Evolutionary conservation across 2,113 vertebrate species (phyloP).

Genomic region (Hippopotamus amphibius): DNA sequence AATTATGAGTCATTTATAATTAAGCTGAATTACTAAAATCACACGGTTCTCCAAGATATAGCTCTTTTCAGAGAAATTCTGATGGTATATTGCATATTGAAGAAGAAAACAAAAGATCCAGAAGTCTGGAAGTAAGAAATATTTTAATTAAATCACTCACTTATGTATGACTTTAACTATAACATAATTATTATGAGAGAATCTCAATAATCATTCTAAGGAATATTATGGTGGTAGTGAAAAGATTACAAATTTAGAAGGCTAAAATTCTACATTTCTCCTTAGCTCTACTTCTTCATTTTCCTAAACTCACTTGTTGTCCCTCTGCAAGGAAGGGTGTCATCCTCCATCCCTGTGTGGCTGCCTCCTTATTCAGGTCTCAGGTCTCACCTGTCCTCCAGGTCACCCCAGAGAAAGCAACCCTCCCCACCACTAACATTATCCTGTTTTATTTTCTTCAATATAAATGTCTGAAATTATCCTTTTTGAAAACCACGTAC

Average conservation of each 20-base stretch:
- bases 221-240: not conserved
- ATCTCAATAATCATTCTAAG: slow-evolving; percentile 10
- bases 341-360: not conserved
- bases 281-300: not conserved
- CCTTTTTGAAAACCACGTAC: not conserved
- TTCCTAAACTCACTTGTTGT: not conserved
- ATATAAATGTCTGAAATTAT: not conserved
- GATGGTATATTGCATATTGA: not conserved
- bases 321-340: not conserved
- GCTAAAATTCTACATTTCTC: not conserved
- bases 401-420: not conserved
- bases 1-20: slow-evolving; percentile 64
- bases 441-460: not conserved
- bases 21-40: slow-evolving; percentile 56
- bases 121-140: slow-evolving; percentile 40
- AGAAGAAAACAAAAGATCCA: not conserved
- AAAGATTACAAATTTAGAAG: not conserved
- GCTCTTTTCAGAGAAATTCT: slow-evolving; percentile 56
- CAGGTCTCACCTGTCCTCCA: not conserved
- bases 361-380: not conserved
- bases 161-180: not conserved
- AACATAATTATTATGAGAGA: slow-evolving; percentile 3
- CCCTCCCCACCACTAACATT: not conserved
- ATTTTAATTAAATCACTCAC: not conserved
- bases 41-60: slow-evolving; percentile 42